Evolutionary conservation across 2,113 vertebrate species (phyloP), one percentile per base, ranked within the genome.

Genomic region (Sinocyclocheilus rhinocerous): DNA sequence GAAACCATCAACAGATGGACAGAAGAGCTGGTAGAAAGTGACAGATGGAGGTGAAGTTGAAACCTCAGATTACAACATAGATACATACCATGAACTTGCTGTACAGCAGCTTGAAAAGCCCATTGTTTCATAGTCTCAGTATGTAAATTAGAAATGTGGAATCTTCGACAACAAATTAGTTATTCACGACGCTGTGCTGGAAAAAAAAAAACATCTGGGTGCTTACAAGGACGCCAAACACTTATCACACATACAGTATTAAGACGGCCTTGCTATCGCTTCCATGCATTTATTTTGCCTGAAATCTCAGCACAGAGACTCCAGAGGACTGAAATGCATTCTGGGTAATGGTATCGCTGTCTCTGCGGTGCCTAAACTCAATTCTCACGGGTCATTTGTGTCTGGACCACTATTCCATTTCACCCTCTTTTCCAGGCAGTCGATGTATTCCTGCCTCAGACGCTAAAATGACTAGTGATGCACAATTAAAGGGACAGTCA

Each of bases 271-370:
- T 33, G 72, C 86, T 50, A 85, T 85, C 63, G 5, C 26, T 33
- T 81, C 78, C 29, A 65, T 59, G 75, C 45, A 81, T 81, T 79
- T 84, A 79, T 67, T 78, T 84, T 69, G 86, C 70, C 76, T 89
- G 78, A 65, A 81, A 78, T 86, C 85, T 90, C 67, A 61, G 91
- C 91, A 86, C 72, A 87, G 85, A 22, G 76, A 88, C 92, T 90
- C 93, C 73, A 15, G 92, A 91, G 92, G 93, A 89, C 87, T 87
- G 89, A 93, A 94, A 94, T 94, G 94, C 93, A 91, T 93, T 93
- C 90, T 93, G 91, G 92, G 91, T 94, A 92, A 94, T 93, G 93
- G 92, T 92, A 93, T 94, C 92, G 86, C 88, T 90, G 75, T 45
- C 70, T 88, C 78, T 81, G 89, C 83, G 84, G 88, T 39, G 76